phyloP scores from a whole-genome alignment of 1,140 invertebrate species.

The Cotesia chilonis region DNA sequence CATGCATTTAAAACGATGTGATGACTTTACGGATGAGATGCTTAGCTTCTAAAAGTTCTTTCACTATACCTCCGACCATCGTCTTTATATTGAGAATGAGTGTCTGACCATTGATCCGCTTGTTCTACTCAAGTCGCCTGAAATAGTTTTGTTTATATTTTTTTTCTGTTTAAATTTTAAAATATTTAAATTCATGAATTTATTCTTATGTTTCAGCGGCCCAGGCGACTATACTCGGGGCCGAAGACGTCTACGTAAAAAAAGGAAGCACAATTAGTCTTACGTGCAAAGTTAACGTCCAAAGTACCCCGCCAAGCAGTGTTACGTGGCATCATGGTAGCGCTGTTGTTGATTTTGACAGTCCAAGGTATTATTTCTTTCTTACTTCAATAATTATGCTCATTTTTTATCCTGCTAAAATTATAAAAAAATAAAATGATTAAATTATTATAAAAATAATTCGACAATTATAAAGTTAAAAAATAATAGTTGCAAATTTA shows the following conservation, averaged over 20 bases:
- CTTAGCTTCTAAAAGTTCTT: too few species aligned
- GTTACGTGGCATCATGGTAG: conserved; percentile 84
- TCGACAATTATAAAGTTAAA: too few species aligned
- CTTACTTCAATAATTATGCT: conserved; percentile 3
- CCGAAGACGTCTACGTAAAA: conserved; percentile 88
- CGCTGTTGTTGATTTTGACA: conserved; percentile 85
- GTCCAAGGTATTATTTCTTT: conserved; percentile 69
- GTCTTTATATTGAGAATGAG: background rate
- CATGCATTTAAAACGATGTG: background rate
- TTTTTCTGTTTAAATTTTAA: conserved; percentile 24
- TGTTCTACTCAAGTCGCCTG: too few species aligned
- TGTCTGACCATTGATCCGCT: background rate
- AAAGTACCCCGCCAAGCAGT: conserved; percentile 82
- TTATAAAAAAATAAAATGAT: too few species aligned
- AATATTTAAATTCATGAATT: too few species aligned
- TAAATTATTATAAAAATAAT: too few species aligned
- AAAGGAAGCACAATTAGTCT: conserved; percentile 90
- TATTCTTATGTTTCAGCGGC: conserved; percentile 75
- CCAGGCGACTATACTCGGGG: conserved; percentile 83
- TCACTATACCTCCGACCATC: too few species aligned
- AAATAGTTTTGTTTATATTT: background rate
- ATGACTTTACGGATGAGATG: conserved; percentile 16
- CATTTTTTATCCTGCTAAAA: background rate
- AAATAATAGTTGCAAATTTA: too few species aligned
- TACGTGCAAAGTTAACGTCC: conserved; percentile 87